Evolutionary conservation across 2,113 vertebrate genomes (phyloP).

Genomic region (Notothenia coriiceps): DNA sequence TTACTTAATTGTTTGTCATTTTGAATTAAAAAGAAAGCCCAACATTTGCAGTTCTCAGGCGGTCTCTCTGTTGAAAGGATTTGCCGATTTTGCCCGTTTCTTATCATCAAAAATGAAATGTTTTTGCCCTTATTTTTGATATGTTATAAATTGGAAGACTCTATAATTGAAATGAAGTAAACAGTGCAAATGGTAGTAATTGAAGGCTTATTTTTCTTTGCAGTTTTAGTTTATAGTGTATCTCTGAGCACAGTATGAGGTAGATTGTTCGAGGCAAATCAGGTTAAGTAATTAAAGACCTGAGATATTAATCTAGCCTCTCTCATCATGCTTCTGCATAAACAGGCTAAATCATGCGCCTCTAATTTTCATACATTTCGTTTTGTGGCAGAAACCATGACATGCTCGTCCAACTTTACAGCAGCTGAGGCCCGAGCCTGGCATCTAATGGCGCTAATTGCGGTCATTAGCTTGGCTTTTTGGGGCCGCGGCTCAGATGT

Average conservation of each 20-base stretch:
- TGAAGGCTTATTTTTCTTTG: not conserved
- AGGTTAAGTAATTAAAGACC: conserved; percentile 42
- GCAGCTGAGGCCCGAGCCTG: conserved; percentile 62
- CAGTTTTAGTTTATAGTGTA: not conserved
- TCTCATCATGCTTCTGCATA: conserved; percentile 25
- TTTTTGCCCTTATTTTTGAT: not conserved
- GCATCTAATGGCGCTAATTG: conserved; percentile 71
- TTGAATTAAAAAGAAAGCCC: too few species aligned
- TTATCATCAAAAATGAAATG: not conserved
- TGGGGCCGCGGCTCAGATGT: conserved; percentile 62
- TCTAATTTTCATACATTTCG: conserved; percentile 27
- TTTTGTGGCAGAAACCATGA: conserved; percentile 13
- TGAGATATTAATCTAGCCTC: conserved; percentile 14
- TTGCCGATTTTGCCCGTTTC: not conserved
- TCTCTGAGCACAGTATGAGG: not conserved
- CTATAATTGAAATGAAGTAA: not conserved
- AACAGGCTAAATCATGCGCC: conserved; percentile 12
- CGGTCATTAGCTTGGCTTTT: conserved; percentile 74
- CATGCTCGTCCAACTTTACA: conserved; percentile 40
- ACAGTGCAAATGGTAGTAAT: not conserved
- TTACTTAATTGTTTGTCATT: not conserved
- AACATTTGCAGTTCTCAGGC: not conserved
- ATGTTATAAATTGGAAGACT: not conserved
- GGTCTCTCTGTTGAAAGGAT: not conserved
- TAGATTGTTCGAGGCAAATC: conserved; percentile 3